Evolutionary conservation across 2,888 invertebrate genomes (phyloP), one percentile per base, ranked within the genome.

Genomic region (Notodonta ziczac): DNA sequence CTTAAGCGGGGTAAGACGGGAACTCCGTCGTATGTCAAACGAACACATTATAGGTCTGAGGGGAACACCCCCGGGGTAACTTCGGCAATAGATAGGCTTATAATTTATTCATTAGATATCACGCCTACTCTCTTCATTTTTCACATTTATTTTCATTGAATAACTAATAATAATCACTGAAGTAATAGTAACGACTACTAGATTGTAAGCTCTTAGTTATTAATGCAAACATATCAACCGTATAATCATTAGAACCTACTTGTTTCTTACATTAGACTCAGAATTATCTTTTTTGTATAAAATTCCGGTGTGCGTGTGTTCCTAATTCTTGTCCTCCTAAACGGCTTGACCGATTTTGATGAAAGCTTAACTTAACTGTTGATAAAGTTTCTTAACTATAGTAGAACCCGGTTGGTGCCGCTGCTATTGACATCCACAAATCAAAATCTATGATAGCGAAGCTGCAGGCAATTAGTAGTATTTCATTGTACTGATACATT

Each of bases 61-160:
- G 78, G 78, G 78, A 70, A 65, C 65, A 63, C 66, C 63, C 75
- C 83, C 76, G 80, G 60, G 61, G 76, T 64, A 76, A 73, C 60
- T 73, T 76, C 72, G 73, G 70, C 76, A 82, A 85, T 81, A 86
- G 85, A 87, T 88, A 83, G 82, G 76, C 81, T 84, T 75, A 85
- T 88, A 82, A 87, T 83, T 86, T 87, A 89, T 89, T 84, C 84
- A 88, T 84, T 81, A 77, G 77, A 76, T 80, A 78, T 80, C 78
- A 83, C 79, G 73, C 77, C 77, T 73, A 77, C 66, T 67, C 65
- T 68, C 69, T 73, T 67, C 66, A 68, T 68, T 73, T 70, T 64
- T 69, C 73, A 74, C 67, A 74, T 73, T 77, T 70, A 74, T 69
- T 70, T 72, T 70, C 63, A 65, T 53, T 35, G 35, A 35, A 32